Conservation (phyloP, 2,113 vertebrate species). For the Pteruthius melanotis region DNA sequence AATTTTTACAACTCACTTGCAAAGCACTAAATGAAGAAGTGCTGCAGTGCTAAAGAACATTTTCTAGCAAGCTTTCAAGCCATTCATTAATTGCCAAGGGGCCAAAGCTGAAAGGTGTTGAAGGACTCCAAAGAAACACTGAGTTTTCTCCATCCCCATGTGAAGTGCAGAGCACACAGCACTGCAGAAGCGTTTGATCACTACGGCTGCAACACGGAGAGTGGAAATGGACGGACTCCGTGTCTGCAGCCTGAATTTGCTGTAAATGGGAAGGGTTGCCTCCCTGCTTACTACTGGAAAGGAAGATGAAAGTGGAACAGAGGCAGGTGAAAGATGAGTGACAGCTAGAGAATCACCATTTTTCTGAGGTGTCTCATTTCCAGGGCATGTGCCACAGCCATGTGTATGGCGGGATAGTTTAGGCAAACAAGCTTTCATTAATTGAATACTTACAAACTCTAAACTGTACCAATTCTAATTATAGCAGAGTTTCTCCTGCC, state of each 20-base stretch:
- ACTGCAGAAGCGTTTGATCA: not conserved
- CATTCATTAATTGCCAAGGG: not conserved
- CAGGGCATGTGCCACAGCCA: not conserved
- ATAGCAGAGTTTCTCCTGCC: not conserved
- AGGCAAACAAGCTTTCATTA: not conserved
- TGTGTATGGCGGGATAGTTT: not conserved
- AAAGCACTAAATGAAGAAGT: constrained; percentile 59
- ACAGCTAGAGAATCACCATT: not conserved
- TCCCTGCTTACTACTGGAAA: not conserved
- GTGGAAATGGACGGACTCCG: not conserved
- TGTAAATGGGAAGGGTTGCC: not conserved
- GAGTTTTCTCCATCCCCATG: not conserved
- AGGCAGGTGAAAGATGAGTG: not conserved
- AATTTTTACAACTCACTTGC: constrained; percentile 70
- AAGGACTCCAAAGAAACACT: not conserved
- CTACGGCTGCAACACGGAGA: not conserved
- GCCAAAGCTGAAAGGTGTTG: not conserved
- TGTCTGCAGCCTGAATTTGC: not conserved
- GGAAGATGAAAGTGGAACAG: not conserved
- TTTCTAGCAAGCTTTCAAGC: constrained; percentile 18
- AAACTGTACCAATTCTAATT: not conserved
- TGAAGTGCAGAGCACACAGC: not conserved
- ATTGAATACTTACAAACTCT: not conserved
- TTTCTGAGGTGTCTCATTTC: not conserved
- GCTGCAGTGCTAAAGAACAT: constrained; percentile 1